A percentile compares a stretch with the other conserved stretches of the same genome.
phyloP scores from a whole-genome alignment of 2,797 vertebrate genomes.

The Tympanoctomys barrerae region DNA sequence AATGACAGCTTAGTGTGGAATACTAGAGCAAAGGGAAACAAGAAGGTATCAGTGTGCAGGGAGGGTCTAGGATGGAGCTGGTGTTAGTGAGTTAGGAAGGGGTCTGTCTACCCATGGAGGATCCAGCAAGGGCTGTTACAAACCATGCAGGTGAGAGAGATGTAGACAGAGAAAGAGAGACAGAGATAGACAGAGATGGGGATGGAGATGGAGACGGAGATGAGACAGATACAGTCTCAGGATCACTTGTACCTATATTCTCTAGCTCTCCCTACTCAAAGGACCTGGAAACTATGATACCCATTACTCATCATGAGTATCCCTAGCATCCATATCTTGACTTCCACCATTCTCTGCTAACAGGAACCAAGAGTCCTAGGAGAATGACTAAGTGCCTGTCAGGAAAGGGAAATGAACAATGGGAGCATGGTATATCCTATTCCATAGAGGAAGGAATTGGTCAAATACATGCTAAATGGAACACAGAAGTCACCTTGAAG shows the following conservation, averaged over 20 bases:
- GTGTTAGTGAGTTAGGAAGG: not conserved
- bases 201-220: too few species aligned
- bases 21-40: rapidly evolving
- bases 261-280: not conserved
- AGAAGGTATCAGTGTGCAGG: rapidly evolving
- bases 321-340: not conserved
- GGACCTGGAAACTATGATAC: rapidly evolving
- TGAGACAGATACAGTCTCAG: not conserved
- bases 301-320: not conserved
- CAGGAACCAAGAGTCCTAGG: not conserved
- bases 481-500: not conserved
- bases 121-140: not conserved
- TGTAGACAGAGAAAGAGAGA: not conserved
- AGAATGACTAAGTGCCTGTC: not conserved
- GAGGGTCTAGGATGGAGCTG: not conserved
- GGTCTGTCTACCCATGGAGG: not conserved
- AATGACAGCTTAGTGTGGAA: not conserved
- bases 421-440: too few species aligned
- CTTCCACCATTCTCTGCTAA: not conserved
- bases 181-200: too few species aligned
- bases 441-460: too few species aligned
- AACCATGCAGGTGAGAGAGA: not conserved
- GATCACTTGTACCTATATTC: not conserved
- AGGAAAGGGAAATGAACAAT: not conserved
- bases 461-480: not conserved